Conservation (phyloP, 1,140 invertebrate genomes). For the Gonioctena quinquepunctata region DNA sequence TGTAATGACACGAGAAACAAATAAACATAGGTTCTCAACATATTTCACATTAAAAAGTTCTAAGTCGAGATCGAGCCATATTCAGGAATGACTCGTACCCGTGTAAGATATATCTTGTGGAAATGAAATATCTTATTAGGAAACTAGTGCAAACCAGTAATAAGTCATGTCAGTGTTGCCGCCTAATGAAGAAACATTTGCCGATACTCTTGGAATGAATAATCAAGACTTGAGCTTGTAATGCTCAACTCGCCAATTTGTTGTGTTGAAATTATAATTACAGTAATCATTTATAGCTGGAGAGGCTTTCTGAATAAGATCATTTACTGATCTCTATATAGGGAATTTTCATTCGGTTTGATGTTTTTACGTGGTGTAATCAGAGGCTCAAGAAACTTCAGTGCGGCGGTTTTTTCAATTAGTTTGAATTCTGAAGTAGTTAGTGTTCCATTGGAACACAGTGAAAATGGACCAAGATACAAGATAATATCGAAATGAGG, state of each 20-base stretch:
- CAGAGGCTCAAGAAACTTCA: too few species aligned
- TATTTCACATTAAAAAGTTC: neutral
- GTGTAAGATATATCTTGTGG: too few species aligned
- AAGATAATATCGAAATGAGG: too few species aligned
- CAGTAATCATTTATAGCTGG: neutral
- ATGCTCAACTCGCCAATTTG: neutral
- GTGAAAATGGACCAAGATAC: too few species aligned
- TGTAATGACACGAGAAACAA: too few species aligned
- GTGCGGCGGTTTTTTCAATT: too few species aligned
- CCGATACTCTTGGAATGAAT: neutral
- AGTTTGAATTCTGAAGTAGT: too few species aligned
- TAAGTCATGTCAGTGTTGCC: neutral
- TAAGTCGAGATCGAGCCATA: neutral
- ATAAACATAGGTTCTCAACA: too few species aligned
- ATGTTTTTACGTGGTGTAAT: too few species aligned
- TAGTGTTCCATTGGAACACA: too few species aligned
- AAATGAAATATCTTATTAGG: conserved; percentile 1
- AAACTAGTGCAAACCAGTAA: conserved; percentile 4
- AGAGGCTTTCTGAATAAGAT: neutral
- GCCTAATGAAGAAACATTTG: neutral
- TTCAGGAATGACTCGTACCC: neutral
- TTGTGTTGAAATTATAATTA: neutral
- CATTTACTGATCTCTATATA: neutral
- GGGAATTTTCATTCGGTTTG: too few species aligned
- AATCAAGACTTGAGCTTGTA: neutral